phyloP scores from a whole-genome alignment of 2,888 invertebrate genomes.

The Campoplex capitator region DNA sequence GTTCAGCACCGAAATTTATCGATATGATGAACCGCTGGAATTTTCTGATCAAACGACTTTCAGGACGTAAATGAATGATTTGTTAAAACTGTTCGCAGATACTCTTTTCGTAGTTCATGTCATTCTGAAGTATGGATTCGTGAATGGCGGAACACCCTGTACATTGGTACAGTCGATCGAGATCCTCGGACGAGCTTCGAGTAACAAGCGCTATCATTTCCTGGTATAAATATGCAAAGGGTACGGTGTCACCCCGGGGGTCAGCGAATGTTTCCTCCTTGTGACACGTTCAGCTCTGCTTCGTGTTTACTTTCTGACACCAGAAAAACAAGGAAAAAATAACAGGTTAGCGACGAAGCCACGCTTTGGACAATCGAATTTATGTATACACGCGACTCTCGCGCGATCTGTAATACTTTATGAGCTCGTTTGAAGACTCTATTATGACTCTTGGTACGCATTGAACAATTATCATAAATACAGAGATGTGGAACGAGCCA shows the following conservation, averaged over 20 bases:
- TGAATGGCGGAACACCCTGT: background rate
- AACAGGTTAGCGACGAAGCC: background rate
- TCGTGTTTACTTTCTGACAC: slow-evolving; percentile 39
- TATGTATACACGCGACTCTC: background rate
- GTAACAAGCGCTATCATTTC: slow-evolving; percentile 76
- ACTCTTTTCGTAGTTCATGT: no score
- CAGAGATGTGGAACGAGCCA: background rate
- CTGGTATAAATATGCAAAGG: slow-evolving; percentile 82
- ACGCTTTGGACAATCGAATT: background rate
- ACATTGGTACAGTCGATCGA: slow-evolving; percentile 22
- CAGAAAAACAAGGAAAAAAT: background rate
- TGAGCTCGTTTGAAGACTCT: background rate
- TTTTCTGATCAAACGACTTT: background rate
- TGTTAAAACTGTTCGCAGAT: background rate
- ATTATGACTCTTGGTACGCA: background rate
- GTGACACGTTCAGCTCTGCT: slow-evolving; percentile 62
- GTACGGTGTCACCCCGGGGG: slow-evolving; percentile 76
- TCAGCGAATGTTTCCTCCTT: slow-evolving; percentile 79
- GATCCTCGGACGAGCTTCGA: slow-evolving; percentile 31
- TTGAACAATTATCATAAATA: background rate
- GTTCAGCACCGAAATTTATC: background rate
- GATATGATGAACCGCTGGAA: background rate
- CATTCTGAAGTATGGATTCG: background rate
- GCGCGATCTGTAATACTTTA: background rate
- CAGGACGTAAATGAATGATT: background rate